Evolutionary conservation across 2,888 invertebrate genomes (phyloP), one percentile per base, ranked within the genome.

Genomic region (Sabellastarte sp.): DNA sequence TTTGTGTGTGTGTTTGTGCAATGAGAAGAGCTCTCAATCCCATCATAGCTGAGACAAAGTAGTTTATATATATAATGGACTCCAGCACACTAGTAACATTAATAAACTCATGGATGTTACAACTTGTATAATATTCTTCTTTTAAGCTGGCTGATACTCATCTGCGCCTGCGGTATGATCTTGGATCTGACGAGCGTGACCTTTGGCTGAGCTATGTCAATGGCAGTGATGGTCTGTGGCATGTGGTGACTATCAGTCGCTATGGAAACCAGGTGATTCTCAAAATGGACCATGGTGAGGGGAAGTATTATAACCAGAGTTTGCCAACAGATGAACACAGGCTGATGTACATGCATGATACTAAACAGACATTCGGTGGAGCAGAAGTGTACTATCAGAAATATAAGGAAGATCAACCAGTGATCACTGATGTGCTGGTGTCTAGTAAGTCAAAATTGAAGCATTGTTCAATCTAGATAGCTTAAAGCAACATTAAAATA

Each of bases 221-320:
- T 10, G 72, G 70, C n/a, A 64, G 63, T 60, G 72, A 73, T 61
- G 97, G 97, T 0, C 94, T 95, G 77, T 97, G 97, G 97, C 97
- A 98, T 81, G 92, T 93, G 62, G 94, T 94, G 3, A 89, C 91
- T 71, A 92, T 96, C 0, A 91, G 91, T 74, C 89, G 96, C 61
- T 93, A 93, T 75, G 95, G 96, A 50, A 93, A 93, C 59, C 93
- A 94, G 4, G 95, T 96, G 24, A 93, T 92, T 59, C 86, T 98
- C 64, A 93, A 93, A 82, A 86, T 97, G 71, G 97, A 98, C 80
- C 94, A 95, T 2, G 96, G 97, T 0, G 96, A 96, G 85, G 96
- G 96, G 0, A 68, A 75, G 15, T 78, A 75, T 69, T 75, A 74
- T 66, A 75, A 74, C 33, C 57, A 64, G 50, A 61, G 62, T 20